Base-by-base conservation (phyloP, 2,888 invertebrate species). In the Synergus japonicus region DNA sequence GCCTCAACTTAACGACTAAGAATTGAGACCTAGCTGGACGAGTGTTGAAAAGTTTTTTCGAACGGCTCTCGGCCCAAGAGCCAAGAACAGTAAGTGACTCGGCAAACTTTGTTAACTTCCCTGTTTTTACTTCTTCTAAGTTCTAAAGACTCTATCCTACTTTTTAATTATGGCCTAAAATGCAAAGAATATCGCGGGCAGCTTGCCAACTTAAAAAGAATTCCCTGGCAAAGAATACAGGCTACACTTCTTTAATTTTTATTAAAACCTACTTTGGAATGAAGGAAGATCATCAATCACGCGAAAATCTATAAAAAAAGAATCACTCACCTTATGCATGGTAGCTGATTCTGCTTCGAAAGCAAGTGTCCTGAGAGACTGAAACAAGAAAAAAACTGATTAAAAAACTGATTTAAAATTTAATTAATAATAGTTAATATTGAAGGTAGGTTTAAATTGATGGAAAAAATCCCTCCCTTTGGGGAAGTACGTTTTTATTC, bases 31-130 rank as follows among this genome's bases (percentile, higher is more conserved):
- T 44, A 67, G n/a, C 18, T 44, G 12, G 44, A 44, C n/a, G 41
- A 18, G 22, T 44, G 66, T 67, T 44, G 44, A 44, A 66, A 67
- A 67, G 66, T 67, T 67, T 12, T 67, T 22, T 13, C 66, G 18
- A 67, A 67, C 66, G 44, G 7, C 46, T 22, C 46, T 22, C 46
- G 29, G 46, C 13, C 49, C 12, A 22, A 7, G 49, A 46, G 44
- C 29, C 8, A 69, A 69, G 58, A 76, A 63, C 43, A 58, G 60
- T 76, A 76, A 69, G 49, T 49, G 49, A 73, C 54, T 49, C 49
- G 37, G 49, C 49, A 67, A 67, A 67, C 67, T 67, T 67, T 67
- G 46, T 67, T 22, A 67, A 67, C 67, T 49, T 15, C 15, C 37
- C 49, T 73, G 69, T 73, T 49, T 73, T 73, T 73, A 29, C 67